Base-by-base conservation (phyloP, 2,797 vertebrate genomes). In the Eulemur mongoz region DNA sequence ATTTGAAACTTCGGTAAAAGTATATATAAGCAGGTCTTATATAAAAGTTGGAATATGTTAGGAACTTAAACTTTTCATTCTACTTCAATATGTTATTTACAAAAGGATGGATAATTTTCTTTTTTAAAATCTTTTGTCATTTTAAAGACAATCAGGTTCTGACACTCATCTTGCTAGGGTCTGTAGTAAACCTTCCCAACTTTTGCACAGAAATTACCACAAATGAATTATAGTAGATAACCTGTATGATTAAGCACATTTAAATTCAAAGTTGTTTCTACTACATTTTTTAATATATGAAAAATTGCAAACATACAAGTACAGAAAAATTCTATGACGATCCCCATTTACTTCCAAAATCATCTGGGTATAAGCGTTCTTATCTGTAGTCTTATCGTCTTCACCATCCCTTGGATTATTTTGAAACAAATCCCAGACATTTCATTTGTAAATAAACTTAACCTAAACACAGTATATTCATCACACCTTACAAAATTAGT, bases 191-290 rank as follows among this genome's bases (percentile, higher is more conserved):
- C 50, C 6, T 93, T 92, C 7, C 81, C 69, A 61, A 17, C 11
- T 79, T 84, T 30, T 84, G 32, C 67, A 91, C 48, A 81, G 40
- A 93, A 80, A 57, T 73, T 59, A 54, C 43, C n/a, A 88, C 38
- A 57, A 25, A 61, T 94, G 18, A 69, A 93, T 93, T 91, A 54
- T 70, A 17, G 38, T 75, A 89, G 54, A 61, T 20, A 88, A 57
- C 5, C 54, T 94, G 61, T 32, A 78, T 48, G 27, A 90, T 61
- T 84, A 83, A 90, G 45, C 27, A 50, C 38, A 76, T 70, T 70
- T 93, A 54, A 85, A 92, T 70, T 94, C 32, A 85, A 57, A 91
- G 63, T 80, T 27, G 89, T 61, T 86, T 92, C 32, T 54, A 45
- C 10, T 81, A 15, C 5, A 63, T 63, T 43, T 22, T 92, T 67